Base-by-base conservation (phyloP, 1,140 invertebrate genomes). In the Halotydeus destructor region DNA sequence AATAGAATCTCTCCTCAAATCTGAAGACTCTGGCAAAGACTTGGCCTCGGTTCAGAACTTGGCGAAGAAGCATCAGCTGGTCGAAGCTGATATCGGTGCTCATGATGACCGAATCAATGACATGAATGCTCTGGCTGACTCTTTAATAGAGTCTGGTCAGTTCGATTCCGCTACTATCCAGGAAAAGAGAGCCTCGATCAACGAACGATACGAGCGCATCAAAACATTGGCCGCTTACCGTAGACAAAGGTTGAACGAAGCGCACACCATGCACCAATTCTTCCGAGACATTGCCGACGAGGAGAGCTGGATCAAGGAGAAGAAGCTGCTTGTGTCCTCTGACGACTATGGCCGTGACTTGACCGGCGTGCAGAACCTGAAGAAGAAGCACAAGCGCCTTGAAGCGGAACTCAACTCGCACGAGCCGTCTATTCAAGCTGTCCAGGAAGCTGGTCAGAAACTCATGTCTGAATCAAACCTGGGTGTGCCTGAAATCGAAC, bases 241-340 rank as follows among this genome's bases (percentile, higher is more conserved):
- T 30, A 57, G 91, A 54, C 76, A 78, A 70, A 67, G 86, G 24
- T 67, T 99, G 14, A 70, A 70, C 58, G 91, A 99, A 60, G 89
- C 91, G 2, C 85, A 94, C 55, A 97, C 88, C 6, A 69, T 98
- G 50, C 91, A 98, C 62, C 91, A 98, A 63, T 98, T 99, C 75
- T 89, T 98, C 71, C 68, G 93, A 35, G 93, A 98, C 58, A 96
- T 99, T 57, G 91, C 93, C 49, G 93, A 99, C 60, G 93, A 98
- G 61, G 93, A 98, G 60, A 89, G 84, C n/a, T 98, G 93, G 93
- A 98, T 98, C 56, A 96, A 96, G 58, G 93, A 99, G 56, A 98
- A 98, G 69, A 97, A 98, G 60, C 63, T 98, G 11, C 64, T 99
- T 5, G 88, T 98, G 2, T 81, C 84, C 5, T 94, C 85, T 3